Conservation (phyloP, 2,113 vertebrate species). For the Promerops cafer region DNA sequence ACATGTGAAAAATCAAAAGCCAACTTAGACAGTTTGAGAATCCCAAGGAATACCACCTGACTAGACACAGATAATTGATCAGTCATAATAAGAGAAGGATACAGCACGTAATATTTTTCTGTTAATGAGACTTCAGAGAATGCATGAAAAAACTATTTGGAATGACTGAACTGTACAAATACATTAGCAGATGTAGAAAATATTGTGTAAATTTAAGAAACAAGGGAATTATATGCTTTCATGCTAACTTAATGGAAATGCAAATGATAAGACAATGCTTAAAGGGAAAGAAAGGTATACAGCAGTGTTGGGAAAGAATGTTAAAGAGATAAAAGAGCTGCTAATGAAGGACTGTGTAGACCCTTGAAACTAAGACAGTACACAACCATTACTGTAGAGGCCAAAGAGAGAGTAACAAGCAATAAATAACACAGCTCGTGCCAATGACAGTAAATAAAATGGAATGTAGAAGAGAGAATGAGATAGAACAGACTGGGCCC, state of each 20-base stretch:
- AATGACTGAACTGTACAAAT: constrained; percentile 26
- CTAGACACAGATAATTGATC: constrained; percentile 1
- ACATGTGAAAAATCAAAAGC: neutral
- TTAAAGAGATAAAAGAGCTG: constrained; percentile 19
- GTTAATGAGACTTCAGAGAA: constrained; percentile 20
- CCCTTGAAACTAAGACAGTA: neutral
- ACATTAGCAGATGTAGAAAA: constrained; percentile 22
- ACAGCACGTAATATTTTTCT: neutral
- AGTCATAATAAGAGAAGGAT: neutral
- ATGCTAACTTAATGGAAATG: constrained; percentile 25
- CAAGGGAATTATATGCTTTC: constrained; percentile 11
- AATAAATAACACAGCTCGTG: constrained; percentile 23
- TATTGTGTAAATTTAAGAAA: constrained; percentile 15
- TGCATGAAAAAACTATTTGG: neutral
- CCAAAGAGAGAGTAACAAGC: neutral
- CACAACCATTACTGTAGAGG: neutral
- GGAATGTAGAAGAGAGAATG: neutral
- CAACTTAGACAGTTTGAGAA: neutral
- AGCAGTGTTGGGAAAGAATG: neutral
- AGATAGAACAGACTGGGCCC: neutral
- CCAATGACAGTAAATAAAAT: constrained; percentile 30
- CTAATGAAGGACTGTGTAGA: neutral
- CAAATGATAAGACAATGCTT: constrained; percentile 6
- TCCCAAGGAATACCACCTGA: neutral
- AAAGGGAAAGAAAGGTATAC: neutral